phyloP scores from a whole-genome alignment of 2,113 vertebrate species.

The Meriones unguiculatus region DNA sequence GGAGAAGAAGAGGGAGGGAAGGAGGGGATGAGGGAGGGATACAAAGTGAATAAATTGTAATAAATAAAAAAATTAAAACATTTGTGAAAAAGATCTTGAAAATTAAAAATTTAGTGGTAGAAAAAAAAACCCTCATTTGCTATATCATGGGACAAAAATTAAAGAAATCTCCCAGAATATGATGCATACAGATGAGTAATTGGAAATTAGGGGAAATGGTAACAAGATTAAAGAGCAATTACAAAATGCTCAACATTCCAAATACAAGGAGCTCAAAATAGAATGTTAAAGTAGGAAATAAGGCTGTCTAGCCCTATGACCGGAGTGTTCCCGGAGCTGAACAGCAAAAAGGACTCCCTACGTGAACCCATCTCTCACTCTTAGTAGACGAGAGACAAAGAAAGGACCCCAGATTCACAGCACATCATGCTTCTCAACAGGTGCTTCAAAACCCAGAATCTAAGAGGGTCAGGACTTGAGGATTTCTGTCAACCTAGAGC shows the following conservation, averaged over 20 bases:
- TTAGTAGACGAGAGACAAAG: neutral
- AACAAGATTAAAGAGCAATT: neutral
- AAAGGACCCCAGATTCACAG: neutral
- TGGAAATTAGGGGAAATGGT: neutral
- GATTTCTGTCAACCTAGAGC: neutral
- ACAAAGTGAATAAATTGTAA: neutral
- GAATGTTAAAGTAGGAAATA: neutral
- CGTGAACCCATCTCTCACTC: neutral
- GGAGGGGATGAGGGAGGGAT: too few relatives aligned
- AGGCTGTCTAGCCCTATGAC: neutral
- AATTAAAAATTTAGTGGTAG: constrained; percentile 9
- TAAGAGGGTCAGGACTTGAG: neutral
- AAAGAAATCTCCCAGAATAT: neutral
- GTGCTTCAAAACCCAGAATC: neutral
- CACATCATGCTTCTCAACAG: neutral
- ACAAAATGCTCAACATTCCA: neutral
- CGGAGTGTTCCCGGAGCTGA: neutral
- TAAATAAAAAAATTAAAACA: neutral
- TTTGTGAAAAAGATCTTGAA: constrained; percentile 13
- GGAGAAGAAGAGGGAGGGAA: too few relatives aligned
- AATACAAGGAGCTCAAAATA: constrained; percentile 5
- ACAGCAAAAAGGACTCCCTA: neutral
- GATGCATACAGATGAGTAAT: neutral
- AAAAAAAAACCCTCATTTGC: neutral
- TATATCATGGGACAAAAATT: constrained; percentile 14